A percentile compares a stretch with the other conserved stretches of the same genome.
phyloP scores from a whole-genome alignment of 2,888 invertebrate species.

The Crioceris asparagi region DNA sequence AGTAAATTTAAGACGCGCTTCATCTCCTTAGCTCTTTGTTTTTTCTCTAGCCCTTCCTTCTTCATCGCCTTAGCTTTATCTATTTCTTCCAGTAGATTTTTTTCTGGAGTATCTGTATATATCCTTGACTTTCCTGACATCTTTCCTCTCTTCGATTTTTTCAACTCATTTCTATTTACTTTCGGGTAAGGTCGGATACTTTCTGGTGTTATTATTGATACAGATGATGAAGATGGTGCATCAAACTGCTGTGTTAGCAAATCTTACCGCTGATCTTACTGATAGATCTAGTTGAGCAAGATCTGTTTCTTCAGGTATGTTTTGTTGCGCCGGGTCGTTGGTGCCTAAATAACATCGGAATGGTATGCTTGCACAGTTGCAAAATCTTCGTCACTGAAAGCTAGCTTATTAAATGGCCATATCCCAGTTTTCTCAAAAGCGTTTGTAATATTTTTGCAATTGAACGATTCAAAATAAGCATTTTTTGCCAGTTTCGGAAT shows the following conservation, averaged over 20 bases:
- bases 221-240: neutral
- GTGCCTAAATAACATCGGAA: neutral
- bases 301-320: neutral
- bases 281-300: neutral
- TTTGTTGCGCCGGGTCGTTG: neutral
- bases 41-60: slow-evolving; percentile 6
- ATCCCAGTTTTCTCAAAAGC: slow-evolving; percentile 20
- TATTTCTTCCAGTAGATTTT: slow-evolving; percentile 2
- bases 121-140: slow-evolving; percentile 5
- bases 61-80: slow-evolving; percentile 6
- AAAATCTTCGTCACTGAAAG: too few relatives aligned
- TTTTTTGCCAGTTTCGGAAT: slow-evolving; percentile 8
- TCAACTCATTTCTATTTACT: neutral
- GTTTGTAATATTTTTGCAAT: slow-evolving; percentile 13
- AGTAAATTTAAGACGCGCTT: slow-evolving; percentile 5
- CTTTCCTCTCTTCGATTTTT: slow-evolving; percentile 5
- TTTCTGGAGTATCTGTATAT: slow-evolving; percentile 7
- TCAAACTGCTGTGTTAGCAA: neutral
- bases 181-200: slow-evolving; percentile 5
- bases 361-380: neutral
- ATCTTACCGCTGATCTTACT: neutral
- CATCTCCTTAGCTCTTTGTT: slow-evolving; percentile 7
- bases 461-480: slow-evolving; percentile 12
- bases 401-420: slow-evolving; percentile 13
- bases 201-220: slow-evolving; percentile 4